These are phyloP conservation scores for Huso huso DNA, from an alignment of 2,797 vertebrate species.

Conservation along the genomic window DNA sequence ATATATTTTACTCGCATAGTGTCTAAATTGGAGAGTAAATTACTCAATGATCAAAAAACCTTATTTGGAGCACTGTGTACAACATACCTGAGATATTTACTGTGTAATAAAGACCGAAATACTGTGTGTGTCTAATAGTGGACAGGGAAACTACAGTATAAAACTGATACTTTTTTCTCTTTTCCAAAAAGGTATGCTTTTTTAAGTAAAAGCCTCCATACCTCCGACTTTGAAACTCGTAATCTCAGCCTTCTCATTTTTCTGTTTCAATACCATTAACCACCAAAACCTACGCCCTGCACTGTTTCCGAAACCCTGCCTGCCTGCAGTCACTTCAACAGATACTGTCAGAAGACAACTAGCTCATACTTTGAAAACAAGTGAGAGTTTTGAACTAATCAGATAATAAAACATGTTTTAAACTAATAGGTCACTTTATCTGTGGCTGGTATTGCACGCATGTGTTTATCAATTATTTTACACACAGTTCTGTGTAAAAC, in stretches of 20 bases:
- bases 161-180: slow-evolving; percentile 8
- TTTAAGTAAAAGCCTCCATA: neutral
- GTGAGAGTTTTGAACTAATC: too few relatives aligned
- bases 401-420: too few relatives aligned
- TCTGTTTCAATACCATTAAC: slow-evolving; percentile 4
- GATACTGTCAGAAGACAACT: too few relatives aligned
- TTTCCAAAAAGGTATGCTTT: slow-evolving; percentile 6
- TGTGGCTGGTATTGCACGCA: too few relatives aligned
- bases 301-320: neutral
- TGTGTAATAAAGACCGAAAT: neutral
- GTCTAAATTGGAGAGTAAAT: too few relatives aligned
- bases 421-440: too few relatives aligned
- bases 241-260: slow-evolving; percentile 4
- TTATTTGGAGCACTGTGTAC: neutral
- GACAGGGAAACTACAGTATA: neutral
- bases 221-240: neutral
- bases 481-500: too few relatives aligned
- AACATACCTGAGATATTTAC: neutral
- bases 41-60: too few relatives aligned
- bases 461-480: too few relatives aligned
- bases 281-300: slow-evolving; percentile 1
- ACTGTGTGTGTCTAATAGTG: neutral
- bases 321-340: neutral
- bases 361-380: too few relatives aligned
- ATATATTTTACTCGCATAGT: too few relatives aligned